Evolutionary conservation across 2,113 vertebrate species (phyloP), one percentile per base, ranked within the genome.

Genomic region (Aplodontia rufa): DNA sequence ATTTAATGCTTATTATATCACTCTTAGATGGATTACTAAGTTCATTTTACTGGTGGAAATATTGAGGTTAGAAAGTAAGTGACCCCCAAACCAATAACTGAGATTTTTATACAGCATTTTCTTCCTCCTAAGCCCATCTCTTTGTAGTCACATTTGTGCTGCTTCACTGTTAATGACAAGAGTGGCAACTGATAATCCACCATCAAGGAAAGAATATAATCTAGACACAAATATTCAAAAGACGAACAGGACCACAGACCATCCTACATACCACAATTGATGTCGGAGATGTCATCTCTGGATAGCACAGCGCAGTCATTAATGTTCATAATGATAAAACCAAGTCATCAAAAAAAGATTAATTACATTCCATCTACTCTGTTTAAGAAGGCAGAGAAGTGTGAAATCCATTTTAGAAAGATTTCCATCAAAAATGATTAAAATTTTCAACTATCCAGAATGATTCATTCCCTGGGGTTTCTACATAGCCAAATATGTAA

Each of bases 341-440:
- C 96, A 98, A 98, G 94, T 98, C 95, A 97, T 97, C 97, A 97
- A 97, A 97, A 97, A 97, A 96, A 98, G 96, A 97, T 98, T 96
- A 97, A 97, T 97, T 97, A 97, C 94, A 96, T 97, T 97, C 95
- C 91, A 97, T 96, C 96, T 93, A 98, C 94, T 97, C 96, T 97
- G 96, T 96, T 98, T 97, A 97, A 97, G 95, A 97, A 98, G 95
- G 95, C 96, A 97, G 91, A 95, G 96, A 97, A 97, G 96, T 97
- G 96, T 97, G 97, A 98, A 98, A 97, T 97, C 94, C 97, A 98
- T 97, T 98, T 97, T 96, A 96, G 96, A 98, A 98, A 97, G 96
- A 98, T 97, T 98, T 97, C 96, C 96, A 97, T 96, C 96, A 97
- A 96, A 98, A 98, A 98, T 98, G 96, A 97, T 97, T 97, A 98